Evolutionary conservation across 2,888 invertebrate genomes (phyloP), one percentile per base, ranked within the genome.

Genomic region (Noctuana brunneofusca): DNA sequence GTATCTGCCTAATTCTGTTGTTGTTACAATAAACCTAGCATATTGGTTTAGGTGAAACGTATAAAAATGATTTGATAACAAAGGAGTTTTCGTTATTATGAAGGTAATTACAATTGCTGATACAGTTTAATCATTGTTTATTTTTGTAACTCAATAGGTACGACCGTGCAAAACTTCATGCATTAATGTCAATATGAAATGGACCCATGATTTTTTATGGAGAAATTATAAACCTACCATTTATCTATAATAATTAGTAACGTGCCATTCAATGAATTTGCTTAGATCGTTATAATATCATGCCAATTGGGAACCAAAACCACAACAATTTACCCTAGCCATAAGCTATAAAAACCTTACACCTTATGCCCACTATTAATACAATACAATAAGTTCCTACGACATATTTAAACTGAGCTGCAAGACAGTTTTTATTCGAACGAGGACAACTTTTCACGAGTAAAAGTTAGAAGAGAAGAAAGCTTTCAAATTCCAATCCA

Each of bases 251-350:
- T 68, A 62, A 58, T 65, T 58, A 52, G 50, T 50, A 73, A 67
- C 75, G 79, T 82, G 81, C 80, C 69, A 74, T 73, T 69, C 68
- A 74, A 67, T 68, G 65, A 69, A 66, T 70, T 69, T 70, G 68
- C 71, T 64, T 41, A 67, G 60, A 49, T 55, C 50, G 58, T 66
- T 62, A 67, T 67, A 68, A 70, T 70, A 57, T 60, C 84, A 87
- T 86, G 83, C 83, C 76, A 82, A 82, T 83, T 82, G 81, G 81
- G 81, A 76, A 76, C 71, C 65, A 76, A 76, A 78, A 76, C 72
- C 75, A 75, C 74, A 80, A 73, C 71, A 69, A 77, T 72, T 71
- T 69, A 80, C 81, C 82, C 81, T 82, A 84, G 84, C 81, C 80
- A 84, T 69, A 82, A 83, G 81, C 82, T 77, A 74, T 70, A 66